Evolutionary conservation across 1,140 invertebrate species (phyloP).

Genomic region (Triops longicaudatus): DNA sequence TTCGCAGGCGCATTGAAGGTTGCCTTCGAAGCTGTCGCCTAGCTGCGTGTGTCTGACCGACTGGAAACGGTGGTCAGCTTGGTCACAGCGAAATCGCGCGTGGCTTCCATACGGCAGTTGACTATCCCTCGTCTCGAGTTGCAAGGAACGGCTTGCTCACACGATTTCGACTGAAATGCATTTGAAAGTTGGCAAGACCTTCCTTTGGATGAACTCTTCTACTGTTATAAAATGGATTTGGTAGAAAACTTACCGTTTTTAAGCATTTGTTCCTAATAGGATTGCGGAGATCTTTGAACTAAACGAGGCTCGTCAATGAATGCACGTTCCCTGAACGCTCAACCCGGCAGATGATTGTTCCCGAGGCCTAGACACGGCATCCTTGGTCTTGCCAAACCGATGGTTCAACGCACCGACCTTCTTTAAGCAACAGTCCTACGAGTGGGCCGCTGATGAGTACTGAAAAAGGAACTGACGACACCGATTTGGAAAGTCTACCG

Average conservation of each 20-base stretch:
- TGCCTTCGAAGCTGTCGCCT: constrained; percentile 31
- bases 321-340: constrained; percentile 13
- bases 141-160: constrained; percentile 23
- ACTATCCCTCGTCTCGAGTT: constrained; percentile 29
- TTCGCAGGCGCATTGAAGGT: constrained; percentile 36
- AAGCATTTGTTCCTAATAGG: constrained; percentile 20
- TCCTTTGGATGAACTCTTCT: constrained; percentile 28
- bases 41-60: not conserved
- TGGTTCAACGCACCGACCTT: constrained; percentile 30
- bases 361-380: not conserved
- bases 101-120: constrained; percentile 23
- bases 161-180: not conserved
- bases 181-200: not conserved
- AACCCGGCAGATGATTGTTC: constrained; percentile 22
- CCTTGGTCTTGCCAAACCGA: not conserved
- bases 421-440: not conserved
- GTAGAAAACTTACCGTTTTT: not conserved
- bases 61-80: not conserved
- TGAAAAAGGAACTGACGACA: not conserved
- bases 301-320: constrained; percentile 13
- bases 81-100: constrained; percentile 23
- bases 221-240: constrained; percentile 28
- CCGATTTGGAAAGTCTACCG: not conserved
- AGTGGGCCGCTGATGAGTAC: constrained; percentile 23
- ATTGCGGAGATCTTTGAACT: constrained; percentile 25